These are phyloP conservation scores for Fundulus diaphanus DNA, from an alignment of 2,797 vertebrate genomes.

Conservation along the genomic window DNA sequence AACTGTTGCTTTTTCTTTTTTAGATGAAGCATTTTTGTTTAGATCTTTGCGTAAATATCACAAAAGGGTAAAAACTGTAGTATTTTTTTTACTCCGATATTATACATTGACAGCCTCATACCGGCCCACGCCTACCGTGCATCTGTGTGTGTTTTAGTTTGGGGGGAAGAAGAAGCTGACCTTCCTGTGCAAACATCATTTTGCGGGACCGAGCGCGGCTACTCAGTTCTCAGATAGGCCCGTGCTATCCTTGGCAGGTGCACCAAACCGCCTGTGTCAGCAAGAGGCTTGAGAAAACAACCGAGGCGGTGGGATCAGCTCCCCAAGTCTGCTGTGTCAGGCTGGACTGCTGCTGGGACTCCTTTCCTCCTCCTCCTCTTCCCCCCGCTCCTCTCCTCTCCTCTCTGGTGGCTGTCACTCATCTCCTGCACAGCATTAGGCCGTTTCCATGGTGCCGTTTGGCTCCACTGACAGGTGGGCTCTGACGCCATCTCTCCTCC, in stretches of 20 bases:
- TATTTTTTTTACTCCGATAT: neutral
- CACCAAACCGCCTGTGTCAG: slow-evolving; percentile 66
- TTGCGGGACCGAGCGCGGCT: slow-evolving; percentile 34
- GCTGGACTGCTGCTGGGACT: slow-evolving; percentile 49
- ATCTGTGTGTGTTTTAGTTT: slow-evolving; percentile 15
- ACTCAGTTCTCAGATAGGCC: slow-evolving; percentile 41
- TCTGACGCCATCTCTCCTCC: slow-evolving; percentile 66
- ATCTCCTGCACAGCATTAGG: slow-evolving; percentile 64
- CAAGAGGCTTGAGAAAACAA: slow-evolving; percentile 61
- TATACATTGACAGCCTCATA: neutral
- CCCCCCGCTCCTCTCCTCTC: neutral
- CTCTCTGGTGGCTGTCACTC: slow-evolving; percentile 69
- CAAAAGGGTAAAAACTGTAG: no score
- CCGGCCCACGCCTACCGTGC: neutral
- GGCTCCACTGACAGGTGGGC: slow-evolving; percentile 78
- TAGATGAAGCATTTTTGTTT: neutral
- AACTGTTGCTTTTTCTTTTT: neutral
- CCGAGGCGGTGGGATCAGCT: slow-evolving; percentile 57
- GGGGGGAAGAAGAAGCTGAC: slow-evolving; percentile 25
- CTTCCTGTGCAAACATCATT: slow-evolving; percentile 54
- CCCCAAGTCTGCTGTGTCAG: slow-evolving; percentile 66
- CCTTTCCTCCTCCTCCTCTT: slow-evolving; percentile 13
- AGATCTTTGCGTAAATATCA: neutral
- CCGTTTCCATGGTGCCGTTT: slow-evolving; percentile 82
- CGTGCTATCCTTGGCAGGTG: slow-evolving; percentile 65